Base-by-base conservation (phyloP, 2,888 invertebrate genomes). In the Schizotus pectinicornis region DNA sequence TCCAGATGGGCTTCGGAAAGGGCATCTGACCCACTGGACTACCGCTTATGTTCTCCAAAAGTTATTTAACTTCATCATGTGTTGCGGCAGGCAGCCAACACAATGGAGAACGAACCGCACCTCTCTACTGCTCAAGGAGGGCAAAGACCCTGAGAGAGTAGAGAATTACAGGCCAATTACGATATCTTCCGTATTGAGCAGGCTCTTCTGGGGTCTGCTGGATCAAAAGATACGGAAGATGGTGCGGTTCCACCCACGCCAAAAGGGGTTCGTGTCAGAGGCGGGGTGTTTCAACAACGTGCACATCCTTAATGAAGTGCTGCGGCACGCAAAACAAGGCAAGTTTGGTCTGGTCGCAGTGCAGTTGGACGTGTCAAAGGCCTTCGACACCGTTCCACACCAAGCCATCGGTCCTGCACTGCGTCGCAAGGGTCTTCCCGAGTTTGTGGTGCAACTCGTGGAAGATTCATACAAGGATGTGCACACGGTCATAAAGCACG, bases 41-140 rank as follows among this genome's bases (percentile, higher is more conserved):
- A 48, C 46, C 12, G 42, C 37, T 0, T 34, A 56, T 13, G 53
- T 60, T 32, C 59, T 69, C 61, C 56, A 48, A 0, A 32, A 41
- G 8, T 36, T 41, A 35, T 67, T n/a, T 61, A 70, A 68, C 38
- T 31, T 63, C 1, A 11, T 67, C 0, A 35, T 67, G 61, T 45
- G 50, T 12, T 38, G 54, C 13, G 61, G 59, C 1, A 59, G n/a
- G 39, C 62, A 64, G 45, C 67, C 74, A 52, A n/a, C n/a, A n/a
- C n/a, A n/a, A 1, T 77, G 75, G 74, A 69, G 67, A 13, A 50
- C 7, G 36, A 77, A 75, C 46, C 62, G 74, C 8, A 77, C 76
- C 0, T 70, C 69, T 0, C 59, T 76, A 0, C 62, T 78, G 0
- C 73, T 68, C 0, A 77, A 77, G 45, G 64, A 65, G n/a, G 74